phyloP scores from a whole-genome alignment of 2,888 invertebrate species.

The Tachina lurida region DNA sequence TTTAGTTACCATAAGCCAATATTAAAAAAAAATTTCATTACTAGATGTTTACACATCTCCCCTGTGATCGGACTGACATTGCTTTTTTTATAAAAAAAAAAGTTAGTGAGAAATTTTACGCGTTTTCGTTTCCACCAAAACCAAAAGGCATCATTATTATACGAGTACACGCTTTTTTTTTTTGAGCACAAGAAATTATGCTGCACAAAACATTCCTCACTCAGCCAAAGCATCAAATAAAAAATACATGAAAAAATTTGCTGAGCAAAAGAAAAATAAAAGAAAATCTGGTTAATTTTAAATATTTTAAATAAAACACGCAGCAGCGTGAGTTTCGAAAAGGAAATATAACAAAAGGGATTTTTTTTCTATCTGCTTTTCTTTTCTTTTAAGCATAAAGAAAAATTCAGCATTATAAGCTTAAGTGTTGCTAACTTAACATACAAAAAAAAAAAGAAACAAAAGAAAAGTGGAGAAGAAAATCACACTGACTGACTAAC shows the following conservation, averaged over 20 bases:
- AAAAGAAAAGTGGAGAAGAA: background rate
- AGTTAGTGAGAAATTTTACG: slow-evolving; percentile 62
- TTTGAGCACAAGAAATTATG: slow-evolving; percentile 29
- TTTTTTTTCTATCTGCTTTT: slow-evolving; percentile 10
- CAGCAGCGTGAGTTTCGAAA: slow-evolving; percentile 18
- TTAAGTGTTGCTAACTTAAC: slow-evolving; percentile 56
- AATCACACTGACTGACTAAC: background rate
- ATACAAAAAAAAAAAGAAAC: background rate
- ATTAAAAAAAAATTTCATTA: too few relatives aligned
- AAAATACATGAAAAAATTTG: slow-evolving; percentile 43
- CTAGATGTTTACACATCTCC: too few relatives aligned
- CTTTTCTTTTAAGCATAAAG: slow-evolving; percentile 32
- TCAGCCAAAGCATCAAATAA: slow-evolving; percentile 27
- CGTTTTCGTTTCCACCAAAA: slow-evolving; percentile 32
- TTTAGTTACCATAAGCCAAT: too few relatives aligned
- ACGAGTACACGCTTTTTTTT: too few relatives aligned
- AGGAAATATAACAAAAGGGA: slow-evolving; percentile 41
- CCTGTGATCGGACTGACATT: too few relatives aligned
- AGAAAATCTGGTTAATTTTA: slow-evolving; percentile 57
- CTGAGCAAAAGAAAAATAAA: background rate
- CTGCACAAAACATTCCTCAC: slow-evolving; percentile 2
- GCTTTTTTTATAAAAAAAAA: slow-evolving; percentile 27
- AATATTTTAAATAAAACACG: slow-evolving; percentile 46
- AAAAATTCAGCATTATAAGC: slow-evolving; percentile 28
- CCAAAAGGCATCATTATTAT: slow-evolving; percentile 51